Evolutionary conservation across 2,113 vertebrate genomes (phyloP).

Genomic region (Pampusana beccarii): DNA sequence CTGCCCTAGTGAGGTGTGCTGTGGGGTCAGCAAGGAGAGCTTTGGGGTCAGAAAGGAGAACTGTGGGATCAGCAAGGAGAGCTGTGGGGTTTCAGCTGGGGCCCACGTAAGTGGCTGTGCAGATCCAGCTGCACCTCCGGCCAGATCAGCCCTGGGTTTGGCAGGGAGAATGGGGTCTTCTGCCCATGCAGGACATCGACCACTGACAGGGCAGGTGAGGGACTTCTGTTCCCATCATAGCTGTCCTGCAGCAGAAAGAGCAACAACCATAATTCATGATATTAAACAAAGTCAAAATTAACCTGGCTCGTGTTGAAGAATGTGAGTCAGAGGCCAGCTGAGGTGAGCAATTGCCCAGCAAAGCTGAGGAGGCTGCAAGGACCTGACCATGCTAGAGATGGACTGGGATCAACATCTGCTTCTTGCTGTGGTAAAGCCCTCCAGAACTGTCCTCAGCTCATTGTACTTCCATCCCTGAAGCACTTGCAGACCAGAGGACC

Average conservation of each 20-base stretch:
- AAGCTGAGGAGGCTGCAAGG: not conserved
- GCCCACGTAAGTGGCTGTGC: too few species aligned
- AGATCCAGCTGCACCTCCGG: not conserved
- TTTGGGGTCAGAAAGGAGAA: not conserved
- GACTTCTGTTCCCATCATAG: not conserved
- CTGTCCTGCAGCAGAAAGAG: not conserved
- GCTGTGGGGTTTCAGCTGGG: not conserved
- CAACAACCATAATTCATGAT: not conserved
- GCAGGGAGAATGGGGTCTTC: not conserved
- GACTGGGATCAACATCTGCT: not conserved
- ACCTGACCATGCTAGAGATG: not conserved
- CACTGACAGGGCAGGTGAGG: fast-evolving
- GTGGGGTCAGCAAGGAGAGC: not conserved
- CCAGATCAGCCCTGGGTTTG: not conserved
- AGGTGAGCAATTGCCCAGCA: not conserved
- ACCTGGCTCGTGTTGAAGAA: not conserved
- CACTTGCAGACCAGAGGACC: not conserved
- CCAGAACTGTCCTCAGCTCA: not conserved
- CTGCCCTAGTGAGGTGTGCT: not conserved
- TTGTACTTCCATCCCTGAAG: not conserved
- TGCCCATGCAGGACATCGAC: not conserved
- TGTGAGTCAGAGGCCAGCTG: not conserved
- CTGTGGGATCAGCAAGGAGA: not conserved
- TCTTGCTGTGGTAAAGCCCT: not conserved
- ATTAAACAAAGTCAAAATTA: not conserved